These are phyloP conservation scores for Antitype chi DNA, from an alignment of 2,888 invertebrate genomes.

Conservation along the genomic window DNA sequence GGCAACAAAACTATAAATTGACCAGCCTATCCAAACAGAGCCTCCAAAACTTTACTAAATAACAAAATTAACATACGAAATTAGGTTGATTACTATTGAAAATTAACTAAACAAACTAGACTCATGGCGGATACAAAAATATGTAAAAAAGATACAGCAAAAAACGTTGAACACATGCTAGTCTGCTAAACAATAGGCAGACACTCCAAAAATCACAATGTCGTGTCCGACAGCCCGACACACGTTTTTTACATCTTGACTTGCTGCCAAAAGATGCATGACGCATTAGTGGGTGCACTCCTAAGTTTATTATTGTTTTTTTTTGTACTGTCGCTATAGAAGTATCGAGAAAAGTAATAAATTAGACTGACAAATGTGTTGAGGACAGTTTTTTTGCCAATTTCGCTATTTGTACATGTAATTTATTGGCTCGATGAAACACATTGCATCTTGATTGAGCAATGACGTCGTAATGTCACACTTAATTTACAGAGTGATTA, in stretches of 20 bases:
- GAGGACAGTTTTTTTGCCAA: conserved; percentile 13
- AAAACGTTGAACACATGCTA: conserved; percentile 51
- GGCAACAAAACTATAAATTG: conserved; percentile 31
- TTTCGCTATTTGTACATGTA: conserved; percentile 23
- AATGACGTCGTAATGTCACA: conserved; percentile 26
- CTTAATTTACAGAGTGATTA: conserved; percentile 25
- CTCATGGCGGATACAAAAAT: conserved; percentile 37
- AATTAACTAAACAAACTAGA: conserved; percentile 43
- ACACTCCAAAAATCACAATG: conserved; percentile 59
- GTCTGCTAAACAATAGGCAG: conserved; percentile 54
- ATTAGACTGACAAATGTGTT: conserved; percentile 25
- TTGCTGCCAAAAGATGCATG: conserved; percentile 58
- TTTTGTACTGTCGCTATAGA: conserved; percentile 26
- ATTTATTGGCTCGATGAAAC: conserved; percentile 30
- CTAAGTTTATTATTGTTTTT: conserved; percentile 46
- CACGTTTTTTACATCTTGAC: conserved; percentile 58
- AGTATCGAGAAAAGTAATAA: conserved; percentile 53
- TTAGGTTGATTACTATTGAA: conserved; percentile 34
- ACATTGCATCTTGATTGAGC: conserved; percentile 13
- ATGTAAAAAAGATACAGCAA: conserved; percentile 52
- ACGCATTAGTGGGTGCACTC: conserved; percentile 53
- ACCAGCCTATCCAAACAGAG: conserved; percentile 40
- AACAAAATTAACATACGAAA: conserved; percentile 48
- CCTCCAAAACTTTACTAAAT: conserved; percentile 30
- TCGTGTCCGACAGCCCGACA: conserved; percentile 40